Evolutionary conservation across 2,113 vertebrate species (phyloP), one percentile per base, ranked within the genome.

Genomic region (Chroicocephalus ridibundus): DNA sequence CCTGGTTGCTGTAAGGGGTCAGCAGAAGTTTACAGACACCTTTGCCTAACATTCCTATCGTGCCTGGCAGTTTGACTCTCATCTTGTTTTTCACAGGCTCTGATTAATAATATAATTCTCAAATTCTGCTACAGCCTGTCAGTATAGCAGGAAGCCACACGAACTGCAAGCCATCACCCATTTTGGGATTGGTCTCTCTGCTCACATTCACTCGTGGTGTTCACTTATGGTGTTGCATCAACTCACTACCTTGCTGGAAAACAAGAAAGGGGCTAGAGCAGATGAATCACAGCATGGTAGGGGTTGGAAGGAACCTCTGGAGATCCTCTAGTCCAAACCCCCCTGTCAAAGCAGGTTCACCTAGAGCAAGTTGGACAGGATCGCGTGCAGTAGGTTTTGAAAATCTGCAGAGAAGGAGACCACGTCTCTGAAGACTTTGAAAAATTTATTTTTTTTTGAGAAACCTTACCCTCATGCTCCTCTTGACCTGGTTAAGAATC

Each of bases 1-100:
- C 90, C 74, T 78, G 57, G 38, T 52, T 90, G 66, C 58, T 95
- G 82, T 46, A 55, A 82, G 52, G 89, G 93, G 97, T 97, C 92
- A 96, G 88, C 62, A 94, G 93, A 94, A 97, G 94, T 97, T 97
- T 97, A 95, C 77, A 89, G 96, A 92, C 94, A 97, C 96, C 93
- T 97, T 95, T 95, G 85, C 42, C 86, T 87, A 72, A 60, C 96
- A 93, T 97, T 97, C 97, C 87, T 95, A 49, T 85, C 85, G 2
- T 97, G 70, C 93, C 75, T 80, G 82, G 79, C 76, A 88, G n/a
- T 65, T 91, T 82, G 75, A n/a, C 49, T 74, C 89, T 89, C 84
- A 13, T 83, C 47, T 94, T 93, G 80, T 81, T 96, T 96, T 94
- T 72, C 42, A n/a, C 31, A 78, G 82, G 10, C 61, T 90, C 66